phyloP scores from a whole-genome alignment of 2,113 vertebrate species.

The Gavialis gangeticus region DNA sequence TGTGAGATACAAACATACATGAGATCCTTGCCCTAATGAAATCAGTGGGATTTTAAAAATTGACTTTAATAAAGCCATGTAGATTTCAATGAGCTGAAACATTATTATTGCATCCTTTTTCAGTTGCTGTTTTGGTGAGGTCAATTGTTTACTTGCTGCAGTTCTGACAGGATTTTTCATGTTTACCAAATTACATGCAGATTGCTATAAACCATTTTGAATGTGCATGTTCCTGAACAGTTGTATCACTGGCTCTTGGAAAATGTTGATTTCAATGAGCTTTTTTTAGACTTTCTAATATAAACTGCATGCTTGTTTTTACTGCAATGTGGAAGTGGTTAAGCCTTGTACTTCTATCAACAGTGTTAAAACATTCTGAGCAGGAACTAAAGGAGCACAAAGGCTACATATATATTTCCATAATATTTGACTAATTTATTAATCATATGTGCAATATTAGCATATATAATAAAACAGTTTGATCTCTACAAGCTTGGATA shows the following conservation, averaged over 20 bases:
- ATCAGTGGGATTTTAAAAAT: too few species aligned
- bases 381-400: neutral
- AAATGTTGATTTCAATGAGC: neutral
- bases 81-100: neutral
- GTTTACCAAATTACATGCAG: neutral
- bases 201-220: neutral
- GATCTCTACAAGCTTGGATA: neutral
- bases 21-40: too few species aligned
- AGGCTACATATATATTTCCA: neutral
- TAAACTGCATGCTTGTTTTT: neutral
- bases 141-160: neutral
- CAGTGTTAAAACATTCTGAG: neutral
- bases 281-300: neutral
- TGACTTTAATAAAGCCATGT: neutral
- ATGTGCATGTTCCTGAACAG: neutral
- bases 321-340: neutral
- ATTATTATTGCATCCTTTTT: neutral
- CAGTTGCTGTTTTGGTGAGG: neutral
- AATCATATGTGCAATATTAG: neutral
- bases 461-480: neutral
- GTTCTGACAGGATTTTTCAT: neutral
- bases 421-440: neutral
- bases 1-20: too few species aligned
- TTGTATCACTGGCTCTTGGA: neutral
- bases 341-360: neutral